These are phyloP conservation scores for Calliphora vicina DNA, from an alignment of 1,140 invertebrate genomes.

Conservation along the genomic window DNA sequence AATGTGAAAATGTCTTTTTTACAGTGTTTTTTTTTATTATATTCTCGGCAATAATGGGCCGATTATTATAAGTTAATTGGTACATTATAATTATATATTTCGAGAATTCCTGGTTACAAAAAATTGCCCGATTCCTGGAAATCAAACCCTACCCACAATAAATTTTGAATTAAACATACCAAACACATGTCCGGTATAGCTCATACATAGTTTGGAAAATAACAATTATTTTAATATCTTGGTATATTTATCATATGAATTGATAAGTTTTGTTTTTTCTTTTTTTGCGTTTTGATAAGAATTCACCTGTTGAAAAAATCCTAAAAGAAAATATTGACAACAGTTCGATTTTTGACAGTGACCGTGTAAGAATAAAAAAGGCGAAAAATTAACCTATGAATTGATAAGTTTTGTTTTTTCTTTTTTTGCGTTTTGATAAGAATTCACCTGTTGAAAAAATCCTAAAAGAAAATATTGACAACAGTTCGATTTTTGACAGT, in stretches of 20 bases:
- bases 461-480: not conserved
- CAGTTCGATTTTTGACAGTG: conserved; percentile 34
- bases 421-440: conserved; percentile 34
- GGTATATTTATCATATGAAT: not conserved
- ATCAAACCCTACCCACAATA: no score
- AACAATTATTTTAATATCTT: conserved; percentile 13
- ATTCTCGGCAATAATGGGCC: no score
- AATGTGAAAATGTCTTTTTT: no score
- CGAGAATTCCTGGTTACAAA: no score
- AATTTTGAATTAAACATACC: no score
- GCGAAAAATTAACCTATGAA: no score
- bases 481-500: conserved; percentile 32
- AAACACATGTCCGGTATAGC: not conserved
- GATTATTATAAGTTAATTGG: no score
- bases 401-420: conserved; percentile 23
- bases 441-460: conserved; percentile 19
- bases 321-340: not conserved
- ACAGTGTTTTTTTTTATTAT: no score
- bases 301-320: conserved; percentile 12
- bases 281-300: conserved; percentile 34
- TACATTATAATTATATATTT: no score
- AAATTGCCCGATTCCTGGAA: no score
- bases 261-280: conserved; percentile 26
- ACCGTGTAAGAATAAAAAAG: conserved; percentile 28
- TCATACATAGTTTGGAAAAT: not conserved